Conservation (phyloP, 2,113 vertebrate genomes). For the Amazona guildingii region DNA sequence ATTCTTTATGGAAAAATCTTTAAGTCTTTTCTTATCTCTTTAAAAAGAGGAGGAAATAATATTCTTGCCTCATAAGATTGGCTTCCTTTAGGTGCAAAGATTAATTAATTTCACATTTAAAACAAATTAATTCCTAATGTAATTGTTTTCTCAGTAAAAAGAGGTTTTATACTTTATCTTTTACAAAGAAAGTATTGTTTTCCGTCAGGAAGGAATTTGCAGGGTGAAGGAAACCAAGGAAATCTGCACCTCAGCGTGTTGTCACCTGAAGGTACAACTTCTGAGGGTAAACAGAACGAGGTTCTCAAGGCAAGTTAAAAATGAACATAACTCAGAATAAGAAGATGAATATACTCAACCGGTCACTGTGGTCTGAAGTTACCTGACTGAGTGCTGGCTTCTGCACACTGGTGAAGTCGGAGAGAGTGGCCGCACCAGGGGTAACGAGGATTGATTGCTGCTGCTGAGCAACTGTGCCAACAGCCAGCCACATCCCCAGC, state of each 20-base stretch:
- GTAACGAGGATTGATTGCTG: not conserved
- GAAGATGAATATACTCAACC: not conserved
- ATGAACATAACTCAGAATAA: fast-evolving
- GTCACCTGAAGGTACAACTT: not conserved
- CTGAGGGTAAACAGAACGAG: not conserved
- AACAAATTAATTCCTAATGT: not conserved
- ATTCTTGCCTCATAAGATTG: not conserved
- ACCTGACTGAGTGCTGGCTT: not conserved
- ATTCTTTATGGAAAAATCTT: not conserved
- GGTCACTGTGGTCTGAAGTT: not conserved
- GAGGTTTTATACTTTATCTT: not conserved
- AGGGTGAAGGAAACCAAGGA: not conserved
- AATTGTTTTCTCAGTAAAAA: not conserved
- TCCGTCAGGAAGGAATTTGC: not conserved
- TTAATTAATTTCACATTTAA: not conserved
- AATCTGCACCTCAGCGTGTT: fast-evolving
- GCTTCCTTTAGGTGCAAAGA: not conserved
- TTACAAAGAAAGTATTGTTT: not conserved
- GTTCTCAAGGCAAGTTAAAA: not conserved
- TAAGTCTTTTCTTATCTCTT: not conserved
- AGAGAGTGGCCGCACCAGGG: not conserved
- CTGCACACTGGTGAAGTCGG: fast-evolving
- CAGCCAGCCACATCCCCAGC: not conserved
- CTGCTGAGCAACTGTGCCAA: fast-evolving
- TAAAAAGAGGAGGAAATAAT: not conserved